Conservation (phyloP, 2,797 vertebrate genomes). For the Pangasius krempfi region DNA sequence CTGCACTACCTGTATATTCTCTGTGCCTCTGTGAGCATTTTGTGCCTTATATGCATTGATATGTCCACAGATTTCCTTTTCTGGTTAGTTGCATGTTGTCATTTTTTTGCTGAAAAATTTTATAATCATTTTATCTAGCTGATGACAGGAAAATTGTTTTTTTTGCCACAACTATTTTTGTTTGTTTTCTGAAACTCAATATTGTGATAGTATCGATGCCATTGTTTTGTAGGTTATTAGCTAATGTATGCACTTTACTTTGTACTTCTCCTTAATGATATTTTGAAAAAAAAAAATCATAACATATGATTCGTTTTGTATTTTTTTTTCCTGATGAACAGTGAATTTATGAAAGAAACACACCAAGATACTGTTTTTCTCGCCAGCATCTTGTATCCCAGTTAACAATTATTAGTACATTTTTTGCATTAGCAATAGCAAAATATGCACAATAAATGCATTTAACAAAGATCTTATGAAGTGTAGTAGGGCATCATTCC, state of each 20-base stretch:
- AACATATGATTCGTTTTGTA: slow-evolving; percentile 28
- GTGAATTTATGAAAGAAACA: slow-evolving; percentile 33
- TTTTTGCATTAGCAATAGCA: slow-evolving; percentile 45
- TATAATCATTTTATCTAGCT: slow-evolving; percentile 26
- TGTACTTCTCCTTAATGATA: slow-evolving; percentile 48
- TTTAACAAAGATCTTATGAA: background rate
- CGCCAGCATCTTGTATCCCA: slow-evolving; percentile 38
- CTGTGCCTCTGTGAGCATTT: slow-evolving; percentile 44
- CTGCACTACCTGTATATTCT: slow-evolving; percentile 46
- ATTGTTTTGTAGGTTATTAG: slow-evolving; percentile 51
- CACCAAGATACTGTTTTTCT: slow-evolving; percentile 38
- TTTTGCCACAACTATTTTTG: background rate
- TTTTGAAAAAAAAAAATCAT: slow-evolving; percentile 38
- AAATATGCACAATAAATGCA: slow-evolving; percentile 55
- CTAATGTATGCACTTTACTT: slow-evolving; percentile 67
- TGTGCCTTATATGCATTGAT: slow-evolving; percentile 51
- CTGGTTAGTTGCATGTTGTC: slow-evolving; percentile 53
- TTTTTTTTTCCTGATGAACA: slow-evolving; percentile 64
- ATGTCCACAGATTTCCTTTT: slow-evolving; percentile 41
- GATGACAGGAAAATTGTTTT: slow-evolving; percentile 31
- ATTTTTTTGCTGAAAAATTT: slow-evolving; percentile 25
- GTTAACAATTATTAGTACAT: slow-evolving; percentile 32
- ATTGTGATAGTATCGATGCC: slow-evolving; percentile 15
- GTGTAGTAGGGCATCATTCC: background rate
- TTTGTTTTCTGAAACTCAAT: slow-evolving; percentile 21